phyloP scores from a whole-genome alignment of 2,113 vertebrate genomes.

The Pseudopodoces humilis region DNA sequence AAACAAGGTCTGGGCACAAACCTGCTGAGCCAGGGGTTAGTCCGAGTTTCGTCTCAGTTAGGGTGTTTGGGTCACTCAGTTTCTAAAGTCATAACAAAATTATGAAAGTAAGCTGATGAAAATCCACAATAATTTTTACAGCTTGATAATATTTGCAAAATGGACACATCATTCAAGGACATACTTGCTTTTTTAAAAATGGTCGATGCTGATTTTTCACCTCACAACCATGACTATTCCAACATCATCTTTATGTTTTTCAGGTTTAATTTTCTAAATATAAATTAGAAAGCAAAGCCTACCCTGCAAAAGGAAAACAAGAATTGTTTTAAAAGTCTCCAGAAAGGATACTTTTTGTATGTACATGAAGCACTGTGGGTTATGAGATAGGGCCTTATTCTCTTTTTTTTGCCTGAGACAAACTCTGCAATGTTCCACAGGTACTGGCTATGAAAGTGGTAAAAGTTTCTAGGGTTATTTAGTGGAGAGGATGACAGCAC shows the following conservation, averaged over 20 bases:
- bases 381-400: not conserved
- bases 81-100: not conserved
- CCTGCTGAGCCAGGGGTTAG: not conserved
- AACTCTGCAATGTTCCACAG: accelerated
- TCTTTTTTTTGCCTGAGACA: not conserved
- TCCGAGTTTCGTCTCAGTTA: accelerated
- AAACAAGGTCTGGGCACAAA: not conserved
- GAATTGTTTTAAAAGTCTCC: not conserved
- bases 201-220: not conserved
- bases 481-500: not conserved
- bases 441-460: not conserved
- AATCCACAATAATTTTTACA: not conserved
- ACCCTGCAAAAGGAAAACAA: not conserved
- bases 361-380: not conserved
- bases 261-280: not conserved
- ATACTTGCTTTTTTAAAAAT: not conserved
- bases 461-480: not conserved
- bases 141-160: not conserved
- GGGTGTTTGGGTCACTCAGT: not conserved
- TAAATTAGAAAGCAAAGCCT: not conserved
- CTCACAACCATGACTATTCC: not conserved
- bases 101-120: not conserved
- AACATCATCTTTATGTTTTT: not conserved
- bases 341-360: not conserved
- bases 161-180: not conserved